Conservation (phyloP, 1,140 invertebrate genomes). For the Drosophila cardini region DNA sequence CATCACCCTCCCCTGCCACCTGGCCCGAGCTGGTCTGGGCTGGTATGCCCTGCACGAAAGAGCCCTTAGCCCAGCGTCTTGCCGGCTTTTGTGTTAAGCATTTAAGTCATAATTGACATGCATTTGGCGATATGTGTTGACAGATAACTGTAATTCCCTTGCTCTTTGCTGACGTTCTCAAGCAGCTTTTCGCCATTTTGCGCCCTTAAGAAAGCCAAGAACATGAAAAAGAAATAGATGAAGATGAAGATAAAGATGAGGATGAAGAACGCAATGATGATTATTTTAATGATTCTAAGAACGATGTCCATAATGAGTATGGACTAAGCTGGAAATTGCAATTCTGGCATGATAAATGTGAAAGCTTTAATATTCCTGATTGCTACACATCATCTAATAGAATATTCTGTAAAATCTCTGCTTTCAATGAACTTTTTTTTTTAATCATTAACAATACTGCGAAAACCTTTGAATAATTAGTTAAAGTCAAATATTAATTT, state of each 20-base stretch:
- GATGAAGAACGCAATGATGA: background rate
- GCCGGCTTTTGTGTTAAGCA: constrained; percentile 74
- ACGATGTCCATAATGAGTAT: constrained; percentile 9
- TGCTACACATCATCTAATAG: background rate
- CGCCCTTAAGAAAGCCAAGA: constrained; percentile 17
- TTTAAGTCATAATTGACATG: constrained; percentile 81
- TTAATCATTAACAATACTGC: no score
- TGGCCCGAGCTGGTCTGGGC: no score
- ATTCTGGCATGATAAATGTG: background rate
- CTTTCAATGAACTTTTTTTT: no score
- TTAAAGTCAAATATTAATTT: background rate
- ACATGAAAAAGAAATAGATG: background rate
- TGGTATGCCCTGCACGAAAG: no score
- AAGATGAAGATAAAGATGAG: no score
- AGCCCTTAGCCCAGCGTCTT: constrained; percentile 37
- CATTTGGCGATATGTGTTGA: constrained; percentile 77
- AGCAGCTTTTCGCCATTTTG: constrained; percentile 24
- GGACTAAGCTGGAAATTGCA: constrained; percentile 12
- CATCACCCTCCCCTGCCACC: constrained; percentile 6
- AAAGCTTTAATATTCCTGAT: background rate
- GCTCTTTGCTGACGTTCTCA: constrained; percentile 16
- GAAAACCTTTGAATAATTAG: background rate
- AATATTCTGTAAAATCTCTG: background rate
- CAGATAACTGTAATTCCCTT: constrained; percentile 68
- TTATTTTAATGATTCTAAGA: constrained; percentile 11